Evolutionary conservation across 1,140 invertebrate species (phyloP), one percentile per base, ranked within the genome.

Genomic region (Drosophila ananassae): DNA sequence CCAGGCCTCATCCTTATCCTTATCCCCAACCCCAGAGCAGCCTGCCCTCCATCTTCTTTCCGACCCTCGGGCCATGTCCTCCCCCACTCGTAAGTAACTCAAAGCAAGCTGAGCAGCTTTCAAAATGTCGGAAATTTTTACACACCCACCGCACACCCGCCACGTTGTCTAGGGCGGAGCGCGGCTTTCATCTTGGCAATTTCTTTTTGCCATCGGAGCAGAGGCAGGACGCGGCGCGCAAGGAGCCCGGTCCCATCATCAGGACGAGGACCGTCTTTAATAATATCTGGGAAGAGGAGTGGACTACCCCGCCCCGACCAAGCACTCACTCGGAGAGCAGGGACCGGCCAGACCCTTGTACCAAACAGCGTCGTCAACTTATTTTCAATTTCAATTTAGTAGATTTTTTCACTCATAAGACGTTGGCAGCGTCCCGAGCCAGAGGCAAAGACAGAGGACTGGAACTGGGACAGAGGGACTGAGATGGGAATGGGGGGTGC

Each of bases 351-450:
- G 44, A 48, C 47, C 60, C 34, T 48, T 50, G 69, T 39, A 79
- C 51, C 76, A 83, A 83, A 83, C 75, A 83, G 75, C 83, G 67
- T 79, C 82, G 79, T 89, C 83, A 89, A 83, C 83, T 89, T 89
- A 83, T 89, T 89, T 85, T 89, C 83, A 89, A 89, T 89, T 89
- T 89, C 79, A 84, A 89, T 90, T 89, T 89, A 85, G 73, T 80
- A 87, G 78, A 87, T 87, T 89, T 82, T 89, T 85, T 87, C 69
- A 85, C 78, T 85, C 74, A 87, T 77, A 85, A 81, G 77, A 81
- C 68, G 62, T 66, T 59, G 66, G 39, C 46, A 44, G 50, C 60
- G 52, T 73, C 64, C 63, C 47, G 32, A 60, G 58, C 39, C 56
- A 30, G 28, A 32, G 58, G 37, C 41, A 22, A 21, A 55, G 24